Conservation (phyloP, 2,888 invertebrate genomes). For the Pandemis corylana region DNA sequence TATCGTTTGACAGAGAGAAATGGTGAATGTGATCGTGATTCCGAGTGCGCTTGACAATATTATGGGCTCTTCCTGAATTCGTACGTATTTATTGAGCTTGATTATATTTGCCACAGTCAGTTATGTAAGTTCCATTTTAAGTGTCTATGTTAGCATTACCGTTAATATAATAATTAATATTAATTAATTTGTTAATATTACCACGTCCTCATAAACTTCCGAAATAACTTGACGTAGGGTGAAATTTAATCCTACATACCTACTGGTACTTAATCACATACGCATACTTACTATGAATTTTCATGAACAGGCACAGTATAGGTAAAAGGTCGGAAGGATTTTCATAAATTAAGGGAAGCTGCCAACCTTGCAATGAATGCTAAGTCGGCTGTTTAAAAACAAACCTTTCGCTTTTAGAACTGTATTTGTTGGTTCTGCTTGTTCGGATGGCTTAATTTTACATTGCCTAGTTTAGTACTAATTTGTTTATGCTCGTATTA, state of each 20-base stretch:
- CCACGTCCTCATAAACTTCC: not conserved
- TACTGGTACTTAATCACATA: not conserved
- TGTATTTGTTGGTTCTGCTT: not conserved
- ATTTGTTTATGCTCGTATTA: too few species aligned
- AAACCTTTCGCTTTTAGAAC: not conserved
- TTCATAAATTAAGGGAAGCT: slow-evolving; percentile 36
- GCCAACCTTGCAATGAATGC: slow-evolving; percentile 27
- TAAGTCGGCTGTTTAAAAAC: slow-evolving; percentile 17
- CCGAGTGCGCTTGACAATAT: too few species aligned
- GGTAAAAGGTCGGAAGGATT: slow-evolving; percentile 36
- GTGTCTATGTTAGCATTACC: not conserved
- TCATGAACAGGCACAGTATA: slow-evolving; percentile 33
- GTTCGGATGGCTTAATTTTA: not conserved
- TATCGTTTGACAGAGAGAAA: too few species aligned
- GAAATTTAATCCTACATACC: slow-evolving; percentile 7
- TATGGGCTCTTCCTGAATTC: too few species aligned
- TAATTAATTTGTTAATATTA: not conserved
- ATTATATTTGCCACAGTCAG: too few species aligned
- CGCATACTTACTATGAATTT: slow-evolving; percentile 33
- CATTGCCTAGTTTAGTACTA: too few species aligned
- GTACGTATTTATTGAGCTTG: too few species aligned
- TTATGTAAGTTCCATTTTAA: too few species aligned
- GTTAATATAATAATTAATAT: not conserved
- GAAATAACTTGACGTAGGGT: slow-evolving; percentile 1
- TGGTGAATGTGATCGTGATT: too few species aligned